Evolutionary conservation across 2,113 vertebrate genomes (phyloP).

Genomic region (Grus americana): DNA sequence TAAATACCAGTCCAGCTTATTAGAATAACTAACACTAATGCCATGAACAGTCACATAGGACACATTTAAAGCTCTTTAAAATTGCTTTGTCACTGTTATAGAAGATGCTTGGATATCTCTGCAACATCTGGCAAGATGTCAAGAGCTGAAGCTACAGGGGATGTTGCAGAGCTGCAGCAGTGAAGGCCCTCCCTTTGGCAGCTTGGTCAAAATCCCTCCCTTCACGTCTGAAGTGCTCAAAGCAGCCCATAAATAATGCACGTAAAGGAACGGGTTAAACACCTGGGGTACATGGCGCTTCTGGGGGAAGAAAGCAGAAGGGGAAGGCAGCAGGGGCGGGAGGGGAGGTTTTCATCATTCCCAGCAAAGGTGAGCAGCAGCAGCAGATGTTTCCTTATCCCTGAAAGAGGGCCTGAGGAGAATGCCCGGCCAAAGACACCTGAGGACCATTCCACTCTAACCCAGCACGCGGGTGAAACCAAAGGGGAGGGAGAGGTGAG

Average conservation of each 20-base stretch:
- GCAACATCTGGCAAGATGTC: neutral
- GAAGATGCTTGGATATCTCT: neutral
- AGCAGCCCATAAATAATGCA: neutral
- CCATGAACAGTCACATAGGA: neutral
- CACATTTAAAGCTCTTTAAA: neutral
- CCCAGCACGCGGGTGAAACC: neutral
- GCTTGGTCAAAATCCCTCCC: neutral
- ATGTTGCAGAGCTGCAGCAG: neutral
- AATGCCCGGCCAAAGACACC: neutral
- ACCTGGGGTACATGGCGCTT: accelerated
- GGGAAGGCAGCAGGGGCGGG: neutral
- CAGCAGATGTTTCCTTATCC: neutral
- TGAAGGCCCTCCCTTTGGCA: neutral
- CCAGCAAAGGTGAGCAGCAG: neutral
- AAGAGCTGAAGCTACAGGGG: neutral
- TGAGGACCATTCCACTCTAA: neutral
- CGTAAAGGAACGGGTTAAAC: neutral
- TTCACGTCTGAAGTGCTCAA: neutral
- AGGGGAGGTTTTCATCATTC: neutral
- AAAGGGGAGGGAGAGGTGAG: neutral
- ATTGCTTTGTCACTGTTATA: neutral
- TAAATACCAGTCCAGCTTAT: neutral
- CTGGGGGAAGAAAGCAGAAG: neutral
- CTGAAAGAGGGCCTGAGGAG: accelerated
- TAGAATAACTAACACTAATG: neutral